These are phyloP conservation scores for Formica selysi DNA, from an alignment of 1,140 invertebrate species.

Conservation along the genomic window DNA sequence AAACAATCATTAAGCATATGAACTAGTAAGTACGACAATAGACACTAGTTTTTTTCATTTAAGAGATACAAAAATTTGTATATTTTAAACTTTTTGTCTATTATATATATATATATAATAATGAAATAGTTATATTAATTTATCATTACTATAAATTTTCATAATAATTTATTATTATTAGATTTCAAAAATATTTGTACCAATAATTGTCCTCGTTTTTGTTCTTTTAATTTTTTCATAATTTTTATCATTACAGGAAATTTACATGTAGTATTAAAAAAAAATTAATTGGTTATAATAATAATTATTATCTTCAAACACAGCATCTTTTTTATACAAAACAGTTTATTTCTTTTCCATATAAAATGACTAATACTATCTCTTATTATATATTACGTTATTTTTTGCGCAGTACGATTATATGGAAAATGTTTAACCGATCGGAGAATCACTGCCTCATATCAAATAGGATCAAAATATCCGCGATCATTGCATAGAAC, in stretches of 20 bases:
- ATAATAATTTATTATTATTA: no score
- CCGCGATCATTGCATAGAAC: slow-evolving; percentile 51
- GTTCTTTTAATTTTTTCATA: no score
- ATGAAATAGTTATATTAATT: no score
- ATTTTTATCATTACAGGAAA: background rate
- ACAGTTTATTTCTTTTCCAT: slow-evolving; percentile 74
- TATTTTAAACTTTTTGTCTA: no score
- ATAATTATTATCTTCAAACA: background rate
- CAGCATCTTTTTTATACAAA: slow-evolving; percentile 65
- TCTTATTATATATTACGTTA: slow-evolving; percentile 67
- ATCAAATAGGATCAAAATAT: slow-evolving; percentile 53
- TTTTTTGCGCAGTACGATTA: slow-evolving; percentile 67
- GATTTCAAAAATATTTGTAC: no score
- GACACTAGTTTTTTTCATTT: no score
- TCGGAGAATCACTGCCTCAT: slow-evolving; percentile 48
- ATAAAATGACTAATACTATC: slow-evolving; percentile 75
- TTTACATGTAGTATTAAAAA: background rate
- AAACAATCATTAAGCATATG: no score
- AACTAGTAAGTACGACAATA: no score
- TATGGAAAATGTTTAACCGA: slow-evolving; percentile 66
- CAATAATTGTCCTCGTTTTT: no score
- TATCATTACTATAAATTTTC: no score
- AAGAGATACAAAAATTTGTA: no score
- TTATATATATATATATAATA: no score
- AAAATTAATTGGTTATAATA: slow-evolving; percentile 1